Base-by-base conservation (phyloP, 2,888 invertebrate genomes). In the Ecliptopera silaceata region DNA sequence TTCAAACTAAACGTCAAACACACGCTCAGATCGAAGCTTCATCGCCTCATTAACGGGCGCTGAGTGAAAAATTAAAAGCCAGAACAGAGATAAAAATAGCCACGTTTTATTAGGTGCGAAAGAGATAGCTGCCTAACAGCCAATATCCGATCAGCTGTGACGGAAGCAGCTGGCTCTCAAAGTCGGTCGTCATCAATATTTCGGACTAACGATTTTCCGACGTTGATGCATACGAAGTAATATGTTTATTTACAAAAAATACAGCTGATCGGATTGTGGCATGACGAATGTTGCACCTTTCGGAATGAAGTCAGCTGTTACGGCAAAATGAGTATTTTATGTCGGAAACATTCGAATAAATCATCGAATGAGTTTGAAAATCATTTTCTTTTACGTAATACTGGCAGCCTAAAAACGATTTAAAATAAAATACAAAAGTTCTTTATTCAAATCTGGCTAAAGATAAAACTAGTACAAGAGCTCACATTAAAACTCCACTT, bases 131-230 rank as follows among this genome's bases (percentile, higher is more conserved):
- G 74, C 29, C 44, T 86, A 88, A 87, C 86, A 82, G 86, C 84
- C 86, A 89, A 89, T 90, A 90, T 89, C 89, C 90, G 86, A 90
- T 90, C 90, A 90, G 90, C 87, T 88, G 88, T 84, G 80, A 68
- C 86, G 90, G 90, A 88, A 88, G 82, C 90, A 90, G 89, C 86
- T 90, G 89, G 84, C 80, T 38, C 36, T 43, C 44, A n/a, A 11
- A 20, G 29, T 26, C 36, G 39, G 36, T 41, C 46, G 43, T 73
- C 71, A 71, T 42, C 42, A 42, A 22, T 42, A 18, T 86, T 79
- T 71, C 62, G 70, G 74, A 76, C 74, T 79, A 77, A 78, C 77
- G 77, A 77, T 79, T 78, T 79, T 78, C 72, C 66, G 74, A 69
- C 69, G 59, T 68, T 76, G 74, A 79, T 74, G 75, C 72, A 79